Base-by-base conservation (phyloP, 2,888 invertebrate genomes). In the Pachymerium ferrugineum region DNA sequence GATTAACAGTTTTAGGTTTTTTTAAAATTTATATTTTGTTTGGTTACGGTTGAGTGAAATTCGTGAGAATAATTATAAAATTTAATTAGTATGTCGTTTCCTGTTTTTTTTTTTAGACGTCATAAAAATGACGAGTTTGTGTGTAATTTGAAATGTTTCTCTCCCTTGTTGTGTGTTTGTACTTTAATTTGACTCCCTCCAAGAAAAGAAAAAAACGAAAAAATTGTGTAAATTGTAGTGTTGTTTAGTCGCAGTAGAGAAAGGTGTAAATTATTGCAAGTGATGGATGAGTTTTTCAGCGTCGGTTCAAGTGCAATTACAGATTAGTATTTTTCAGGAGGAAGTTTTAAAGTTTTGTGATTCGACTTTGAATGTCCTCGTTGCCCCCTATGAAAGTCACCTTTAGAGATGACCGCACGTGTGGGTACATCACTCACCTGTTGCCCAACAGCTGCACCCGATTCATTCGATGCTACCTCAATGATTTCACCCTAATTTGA, bases 391-490 rank as follows among this genome's bases (percentile, higher is more conserved):
- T 62, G 62, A 62, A 62, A 62, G 62, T 62, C 12, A 28, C 62
- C 62, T 62, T 62, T n/a, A 28, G 62, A n/a, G 62, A 14, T 62
- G 62, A 62, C 62, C 62, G 62, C 62, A 62, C 62, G n/a, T n/a
- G n/a, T n/a, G 62, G 62, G 62, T 62, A 62, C 62, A 62, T 62
- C 62, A 62, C 62, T 62, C 62, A 62, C 62, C 62, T 62, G 62
- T 62, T 62, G 62, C 62, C 38, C 62, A 54, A 25, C 62, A 62
- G 62, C 62, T 62, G 62, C 25, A 25, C 2, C 10, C 62, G 62
- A 28, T 62, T 28, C 28, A 28, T 8, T 62, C 19, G 62, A 62
- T 62, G 62, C 62, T 22, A 62, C 62, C n/a, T n/a, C n/a, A n/a
- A n/a, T n/a, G n/a, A n/a, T n/a, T n/a, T n/a, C n/a, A n/a, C n/a